Conservation (phyloP, 2,113 vertebrate genomes). For the Theristicus caerulescens region DNA sequence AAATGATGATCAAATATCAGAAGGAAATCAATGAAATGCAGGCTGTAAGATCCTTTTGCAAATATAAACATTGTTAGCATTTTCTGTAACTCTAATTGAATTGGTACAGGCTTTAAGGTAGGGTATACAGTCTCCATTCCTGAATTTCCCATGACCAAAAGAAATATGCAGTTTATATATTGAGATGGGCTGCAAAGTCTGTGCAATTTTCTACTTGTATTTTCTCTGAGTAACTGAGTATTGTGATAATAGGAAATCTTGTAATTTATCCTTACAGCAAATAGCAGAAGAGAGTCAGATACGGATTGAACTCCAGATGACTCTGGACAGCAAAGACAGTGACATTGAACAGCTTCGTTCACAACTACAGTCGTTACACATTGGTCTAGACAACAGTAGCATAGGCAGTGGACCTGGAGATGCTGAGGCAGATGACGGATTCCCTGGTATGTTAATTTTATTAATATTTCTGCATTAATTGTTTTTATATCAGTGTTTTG, state of each 20-base stretch:
- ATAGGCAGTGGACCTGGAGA: slow-evolving; percentile 91
- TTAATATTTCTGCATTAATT: not conserved
- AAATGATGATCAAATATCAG: slow-evolving; percentile 97
- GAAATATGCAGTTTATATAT: not conserved
- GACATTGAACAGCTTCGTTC: slow-evolving; percentile 98
- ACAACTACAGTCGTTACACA: slow-evolving; percentile 87
- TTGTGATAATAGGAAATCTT: not conserved
- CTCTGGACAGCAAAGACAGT: slow-evolving; percentile 97
- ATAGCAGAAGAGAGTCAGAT: slow-evolving; percentile 93
- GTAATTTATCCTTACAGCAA: slow-evolving; percentile 80
- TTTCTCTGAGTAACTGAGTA: not conserved
- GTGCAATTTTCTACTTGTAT: not conserved
- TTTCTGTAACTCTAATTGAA: not conserved
- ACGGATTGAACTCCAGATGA: slow-evolving; percentile 97
- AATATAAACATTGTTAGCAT: not conserved
- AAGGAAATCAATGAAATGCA: slow-evolving; percentile 97
- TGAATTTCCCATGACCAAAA: not conserved
- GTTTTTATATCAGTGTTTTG: not conserved
- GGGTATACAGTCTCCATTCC: not conserved
- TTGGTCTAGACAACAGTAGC: slow-evolving; percentile 91
- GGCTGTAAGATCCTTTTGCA: slow-evolving; percentile 80
- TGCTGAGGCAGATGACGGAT: slow-evolving; percentile 88
- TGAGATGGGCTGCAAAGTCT: not conserved
- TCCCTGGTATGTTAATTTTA: slow-evolving; percentile 78
- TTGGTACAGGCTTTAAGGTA: not conserved